Evolutionary conservation across 1,140 invertebrate species (phyloP).

Genomic region (Trachymyrmex cornetzi): DNA sequence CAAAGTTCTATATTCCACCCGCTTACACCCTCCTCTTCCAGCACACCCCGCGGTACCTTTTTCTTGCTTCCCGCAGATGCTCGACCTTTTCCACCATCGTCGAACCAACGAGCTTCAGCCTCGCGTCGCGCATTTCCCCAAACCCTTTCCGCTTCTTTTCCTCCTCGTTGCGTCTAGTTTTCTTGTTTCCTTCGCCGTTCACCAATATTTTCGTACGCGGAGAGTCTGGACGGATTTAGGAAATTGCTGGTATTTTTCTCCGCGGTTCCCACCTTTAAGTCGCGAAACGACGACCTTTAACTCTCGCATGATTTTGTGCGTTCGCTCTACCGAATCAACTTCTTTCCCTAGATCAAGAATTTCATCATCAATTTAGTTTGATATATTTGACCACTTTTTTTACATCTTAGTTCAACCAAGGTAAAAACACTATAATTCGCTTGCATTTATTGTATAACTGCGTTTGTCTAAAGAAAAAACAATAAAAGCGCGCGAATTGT

Average conservation of each 20-base stretch:
- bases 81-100: constrained; percentile 68
- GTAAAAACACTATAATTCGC: neutral
- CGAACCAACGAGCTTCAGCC: constrained; percentile 61
- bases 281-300: constrained; percentile 50
- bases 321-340: neutral
- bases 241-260: constrained; percentile 78
- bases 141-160: constrained; percentile 29
- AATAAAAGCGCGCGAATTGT: neutral
- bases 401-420: neutral
- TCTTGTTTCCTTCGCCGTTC: constrained; percentile 75
- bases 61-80: constrained; percentile 16
- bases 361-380: neutral
- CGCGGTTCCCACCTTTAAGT: constrained; percentile 58
- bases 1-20: constrained; percentile 74
- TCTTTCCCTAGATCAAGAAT: neutral
- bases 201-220: constrained; percentile 76
- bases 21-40: constrained; percentile 40
- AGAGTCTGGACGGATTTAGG: constrained; percentile 71
- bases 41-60: neutral
- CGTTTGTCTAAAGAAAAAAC: neutral
- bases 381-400: neutral
- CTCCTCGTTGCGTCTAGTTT: constrained; percentile 67
- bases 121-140: constrained; percentile 43
- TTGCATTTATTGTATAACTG: neutral
- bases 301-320: neutral